Evolutionary conservation across 2,888 invertebrate genomes (phyloP).

Genomic region (Drosophila atripex): DNA sequence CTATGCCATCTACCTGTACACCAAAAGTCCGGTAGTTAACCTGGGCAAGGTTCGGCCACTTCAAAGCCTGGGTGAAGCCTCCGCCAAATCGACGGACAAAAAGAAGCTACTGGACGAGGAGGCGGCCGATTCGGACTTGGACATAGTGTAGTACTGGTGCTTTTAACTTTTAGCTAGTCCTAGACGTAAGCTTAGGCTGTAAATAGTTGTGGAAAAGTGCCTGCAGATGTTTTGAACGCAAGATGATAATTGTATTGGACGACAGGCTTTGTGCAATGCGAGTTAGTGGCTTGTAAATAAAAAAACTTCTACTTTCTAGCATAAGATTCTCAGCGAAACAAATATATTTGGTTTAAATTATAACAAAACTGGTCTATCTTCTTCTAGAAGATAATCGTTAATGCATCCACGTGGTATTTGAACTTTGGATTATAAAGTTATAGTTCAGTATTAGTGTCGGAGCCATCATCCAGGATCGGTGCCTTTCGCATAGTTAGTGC

Average conservation of each 20-base stretch:
- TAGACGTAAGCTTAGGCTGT: slow-evolving; percentile 28
- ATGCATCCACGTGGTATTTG: neutral
- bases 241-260: slow-evolving; percentile 42
- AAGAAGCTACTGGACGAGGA: slow-evolving; percentile 75
- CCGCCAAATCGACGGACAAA: slow-evolving; percentile 54
- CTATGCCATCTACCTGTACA: slow-evolving; percentile 93
- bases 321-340: slow-evolving; percentile 40
- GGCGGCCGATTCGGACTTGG: slow-evolving; percentile 77
- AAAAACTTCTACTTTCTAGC: slow-evolving; percentile 32
- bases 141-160: slow-evolving; percentile 72
- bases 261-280: slow-evolving; percentile 39
- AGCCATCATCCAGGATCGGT: slow-evolving; percentile 17
- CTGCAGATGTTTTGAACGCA: slow-evolving; percentile 46
- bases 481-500: slow-evolving; percentile 34
- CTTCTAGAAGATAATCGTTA: slow-evolving; percentile 17
- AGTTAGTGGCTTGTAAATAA: slow-evolving; percentile 37
- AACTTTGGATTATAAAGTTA: neutral
- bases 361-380: neutral
- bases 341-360: slow-evolving; percentile 29
- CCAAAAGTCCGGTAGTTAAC: slow-evolving; percentile 93
- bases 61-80: slow-evolving; percentile 57
- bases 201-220: slow-evolving; percentile 56
- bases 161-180: slow-evolving; percentile 10
- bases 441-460: neutral
- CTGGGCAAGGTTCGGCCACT: slow-evolving; percentile 80